Conservation (phyloP, 2,888 invertebrate species). For the Perizoma flavofasciatum region DNA sequence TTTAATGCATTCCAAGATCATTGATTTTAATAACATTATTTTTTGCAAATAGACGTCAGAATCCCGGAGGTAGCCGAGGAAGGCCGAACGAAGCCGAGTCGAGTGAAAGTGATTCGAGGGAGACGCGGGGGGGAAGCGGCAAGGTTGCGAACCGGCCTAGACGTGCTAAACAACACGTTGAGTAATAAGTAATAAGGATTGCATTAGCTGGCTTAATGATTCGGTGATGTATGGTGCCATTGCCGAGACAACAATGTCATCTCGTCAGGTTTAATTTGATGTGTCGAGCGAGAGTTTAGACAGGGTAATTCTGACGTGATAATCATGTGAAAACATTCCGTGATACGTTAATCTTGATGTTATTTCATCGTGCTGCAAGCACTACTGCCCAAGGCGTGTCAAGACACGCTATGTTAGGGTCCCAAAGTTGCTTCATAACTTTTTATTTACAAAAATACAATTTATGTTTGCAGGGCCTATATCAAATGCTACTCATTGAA, state of each 20-base stretch:
- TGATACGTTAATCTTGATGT: constrained; percentile 10
- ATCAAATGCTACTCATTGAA: too few relatives aligned
- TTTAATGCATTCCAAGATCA: background rate
- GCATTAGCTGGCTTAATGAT: constrained; percentile 67
- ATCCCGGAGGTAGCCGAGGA: constrained; percentile 56
- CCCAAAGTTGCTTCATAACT: too few relatives aligned
- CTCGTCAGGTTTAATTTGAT: constrained; percentile 30
- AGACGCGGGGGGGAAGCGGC: constrained; percentile 52
- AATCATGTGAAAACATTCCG: constrained; percentile 17
- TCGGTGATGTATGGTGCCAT: constrained; percentile 66
- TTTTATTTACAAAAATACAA: too few relatives aligned
- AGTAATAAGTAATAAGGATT: constrained; percentile 76
- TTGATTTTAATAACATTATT: constrained; percentile 31
- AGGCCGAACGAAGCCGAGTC: constrained; percentile 57
- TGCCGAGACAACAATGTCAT: constrained; percentile 48
- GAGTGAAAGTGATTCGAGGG: constrained; percentile 73
- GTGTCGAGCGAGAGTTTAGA: constrained; percentile 21
- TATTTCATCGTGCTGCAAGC: too few relatives aligned
- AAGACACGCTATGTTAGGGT: too few relatives aligned
- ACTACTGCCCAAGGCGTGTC: too few relatives aligned
- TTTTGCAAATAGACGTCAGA: constrained; percentile 42
- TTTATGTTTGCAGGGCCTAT: too few relatives aligned
- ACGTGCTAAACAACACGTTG: constrained; percentile 74
- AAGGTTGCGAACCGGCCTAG: constrained; percentile 78
- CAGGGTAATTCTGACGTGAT: constrained; percentile 19